Conservation (phyloP, 1,140 invertebrate genomes). For the Panagrolaimus sp. region DNA sequence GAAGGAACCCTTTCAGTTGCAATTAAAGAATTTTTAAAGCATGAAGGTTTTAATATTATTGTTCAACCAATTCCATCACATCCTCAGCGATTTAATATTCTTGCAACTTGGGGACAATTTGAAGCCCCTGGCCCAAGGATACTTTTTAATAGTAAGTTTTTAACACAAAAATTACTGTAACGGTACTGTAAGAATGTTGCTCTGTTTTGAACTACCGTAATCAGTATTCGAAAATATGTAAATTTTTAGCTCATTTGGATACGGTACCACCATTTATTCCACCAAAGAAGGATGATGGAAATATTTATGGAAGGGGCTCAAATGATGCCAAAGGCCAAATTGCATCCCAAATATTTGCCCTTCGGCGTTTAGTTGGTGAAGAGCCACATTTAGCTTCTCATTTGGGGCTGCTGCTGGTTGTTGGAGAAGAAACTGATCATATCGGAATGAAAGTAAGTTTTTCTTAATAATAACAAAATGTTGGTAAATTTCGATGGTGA, state of each 20-base stretch:
- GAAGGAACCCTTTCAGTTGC: conserved; percentile 44
- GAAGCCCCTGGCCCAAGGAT: conserved; percentile 25
- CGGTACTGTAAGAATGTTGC: no score
- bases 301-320: conserved; percentile 45
- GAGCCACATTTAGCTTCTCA: conserved; percentile 34
- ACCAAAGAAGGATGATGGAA: conserved; percentile 30
- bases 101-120: conserved; percentile 28
- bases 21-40: conserved; percentile 36
- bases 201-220: no score
- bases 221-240: no score
- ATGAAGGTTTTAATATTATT: conserved; percentile 35
- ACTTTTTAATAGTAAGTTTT: conserved; percentile 36
- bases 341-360: conserved; percentile 47
- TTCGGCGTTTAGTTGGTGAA: conserved; percentile 29
- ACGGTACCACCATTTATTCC: conserved; percentile 50
- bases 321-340: conserved; percentile 53
- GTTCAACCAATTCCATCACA: conserved; percentile 28
- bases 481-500: no score
- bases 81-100: conserved; percentile 33
- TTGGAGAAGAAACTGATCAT: conserved; percentile 53
- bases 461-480: neutral
- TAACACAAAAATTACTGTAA: no score
- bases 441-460: conserved; percentile 47
- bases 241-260: conserved; percentile 44
- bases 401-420: conserved; percentile 46